Base-by-base conservation (phyloP, 2,888 invertebrate species). In the Drosophila demipolita region DNA sequence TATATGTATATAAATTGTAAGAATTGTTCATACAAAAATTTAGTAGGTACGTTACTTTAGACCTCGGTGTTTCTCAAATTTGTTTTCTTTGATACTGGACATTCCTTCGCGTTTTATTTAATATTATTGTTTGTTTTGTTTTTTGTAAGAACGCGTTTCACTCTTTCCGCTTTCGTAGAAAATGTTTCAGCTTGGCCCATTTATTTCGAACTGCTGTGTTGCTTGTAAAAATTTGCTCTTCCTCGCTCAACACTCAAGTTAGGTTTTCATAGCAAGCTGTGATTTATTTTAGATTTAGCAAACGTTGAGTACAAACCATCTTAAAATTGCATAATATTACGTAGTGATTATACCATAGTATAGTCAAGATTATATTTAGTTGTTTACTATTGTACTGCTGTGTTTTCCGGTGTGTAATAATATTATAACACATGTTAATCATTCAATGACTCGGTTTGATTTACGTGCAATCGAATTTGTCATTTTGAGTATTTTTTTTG, bases 31-130 rank as follows among this genome's bases (percentile, higher is more conserved):
- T 91, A 90, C 80, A 89, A 90, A 89, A 89, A 83, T 90, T 87
- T 90, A 90, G 87, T 90, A 90, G 90, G 90, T 90, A 90, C 90
- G 80, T 91, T 90, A 82, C 85, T 90, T 90, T 91, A 91, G 90
- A 90, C 91, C 90, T 91, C 87, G 89, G 88, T 89, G 89, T 90
- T 88, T 75, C 82, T 87, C 84, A 78, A 78, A 69, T 62, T 70
- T 81, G 78, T 70, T 48, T 67, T 48, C 57, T 67, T 80, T 88
- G 82, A 88, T 87, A 86, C 82, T 89, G 87, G 90, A 91, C 88
- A 78, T 75, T 73, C 74, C 68, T 64, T 57, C 75, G 64, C 60
- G 49, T 58, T 42, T 7, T 6, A 0, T 15, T 23, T 23, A 4
- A 17, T 23, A 45, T 15, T 45, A 45, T 17, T 23, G 15, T 52